Conservation (phyloP, 2,888 invertebrate genomes). For the Phaonia tiefii region DNA sequence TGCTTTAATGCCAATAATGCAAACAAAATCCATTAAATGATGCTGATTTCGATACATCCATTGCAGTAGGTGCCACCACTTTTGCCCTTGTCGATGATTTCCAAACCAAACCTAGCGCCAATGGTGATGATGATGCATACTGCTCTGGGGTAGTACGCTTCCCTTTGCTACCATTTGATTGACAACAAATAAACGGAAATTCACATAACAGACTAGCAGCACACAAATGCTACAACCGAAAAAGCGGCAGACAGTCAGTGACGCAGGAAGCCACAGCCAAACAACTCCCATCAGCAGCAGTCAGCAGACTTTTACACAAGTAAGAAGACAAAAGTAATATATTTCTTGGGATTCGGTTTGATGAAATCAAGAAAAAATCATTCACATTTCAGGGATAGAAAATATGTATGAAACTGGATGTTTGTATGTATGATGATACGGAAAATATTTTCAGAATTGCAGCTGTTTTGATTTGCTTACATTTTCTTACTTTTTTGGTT, state of each 20-base stretch:
- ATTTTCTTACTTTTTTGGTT: no score
- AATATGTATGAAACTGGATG: no score
- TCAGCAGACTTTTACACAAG: not conserved
- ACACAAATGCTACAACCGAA: not conserved
- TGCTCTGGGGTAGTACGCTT: constrained; percentile 41
- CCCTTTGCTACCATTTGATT: constrained; percentile 61
- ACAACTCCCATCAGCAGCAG: not conserved
- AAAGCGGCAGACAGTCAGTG: not conserved
- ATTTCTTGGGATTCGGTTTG: not conserved
- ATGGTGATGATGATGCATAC: not conserved
- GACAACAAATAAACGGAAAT: constrained; percentile 67
- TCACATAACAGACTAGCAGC: not conserved
- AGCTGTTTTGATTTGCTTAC: no score
- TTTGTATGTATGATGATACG: no score
- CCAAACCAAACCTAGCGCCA: not conserved
- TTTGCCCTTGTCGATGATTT: not conserved
- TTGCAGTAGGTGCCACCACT: constrained; percentile 1
- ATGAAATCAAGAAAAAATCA: not conserved
- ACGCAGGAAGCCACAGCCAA: not conserved
- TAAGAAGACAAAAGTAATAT: not conserved
- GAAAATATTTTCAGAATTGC: no score
- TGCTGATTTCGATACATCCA: not conserved
- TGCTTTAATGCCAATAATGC: no score
- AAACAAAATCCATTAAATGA: no score
- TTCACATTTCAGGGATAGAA: not conserved